Conservation (phyloP, 2,888 invertebrate genomes). For the Eupithecia insigniata region DNA sequence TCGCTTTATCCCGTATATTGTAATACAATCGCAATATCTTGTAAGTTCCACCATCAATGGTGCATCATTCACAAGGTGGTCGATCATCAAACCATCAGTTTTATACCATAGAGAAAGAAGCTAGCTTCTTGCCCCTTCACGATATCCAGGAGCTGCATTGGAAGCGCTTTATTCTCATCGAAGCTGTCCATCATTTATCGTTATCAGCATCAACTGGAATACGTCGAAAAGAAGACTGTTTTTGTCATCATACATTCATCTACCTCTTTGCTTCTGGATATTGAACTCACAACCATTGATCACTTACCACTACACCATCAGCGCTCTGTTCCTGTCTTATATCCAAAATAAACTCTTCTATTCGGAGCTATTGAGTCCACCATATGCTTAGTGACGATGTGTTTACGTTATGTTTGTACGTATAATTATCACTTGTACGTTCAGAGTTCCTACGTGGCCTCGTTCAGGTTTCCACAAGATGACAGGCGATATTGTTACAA, state of each 20-base stretch:
- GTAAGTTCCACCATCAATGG: too few relatives aligned
- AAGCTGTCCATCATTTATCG: too few relatives aligned
- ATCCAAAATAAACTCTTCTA: conserved; percentile 18
- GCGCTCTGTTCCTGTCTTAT: not conserved
- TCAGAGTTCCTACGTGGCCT: conserved; percentile 16
- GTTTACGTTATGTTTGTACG: conserved; percentile 29
- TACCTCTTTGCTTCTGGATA: not conserved
- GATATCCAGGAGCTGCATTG: too few relatives aligned
- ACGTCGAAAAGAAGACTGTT: not conserved
- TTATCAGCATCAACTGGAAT: too few relatives aligned
- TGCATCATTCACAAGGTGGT: too few relatives aligned
- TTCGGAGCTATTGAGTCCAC: conserved; percentile 17
- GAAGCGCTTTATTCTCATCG: too few relatives aligned
- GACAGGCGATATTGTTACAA: not conserved
- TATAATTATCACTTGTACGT: conserved; percentile 32
- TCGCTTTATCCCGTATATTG: too few relatives aligned
- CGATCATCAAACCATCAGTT: too few relatives aligned
- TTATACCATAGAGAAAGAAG: too few relatives aligned
- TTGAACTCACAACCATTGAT: not conserved
- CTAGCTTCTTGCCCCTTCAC: too few relatives aligned
- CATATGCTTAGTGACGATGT: conserved; percentile 34
- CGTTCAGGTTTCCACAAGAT: conserved; percentile 13
- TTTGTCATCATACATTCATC: not conserved
- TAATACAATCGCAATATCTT: too few relatives aligned
- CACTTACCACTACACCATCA: not conserved